Evolutionary conservation across 1,140 invertebrate genomes (phyloP).

Genomic region (Psilanteris sp.): DNA sequence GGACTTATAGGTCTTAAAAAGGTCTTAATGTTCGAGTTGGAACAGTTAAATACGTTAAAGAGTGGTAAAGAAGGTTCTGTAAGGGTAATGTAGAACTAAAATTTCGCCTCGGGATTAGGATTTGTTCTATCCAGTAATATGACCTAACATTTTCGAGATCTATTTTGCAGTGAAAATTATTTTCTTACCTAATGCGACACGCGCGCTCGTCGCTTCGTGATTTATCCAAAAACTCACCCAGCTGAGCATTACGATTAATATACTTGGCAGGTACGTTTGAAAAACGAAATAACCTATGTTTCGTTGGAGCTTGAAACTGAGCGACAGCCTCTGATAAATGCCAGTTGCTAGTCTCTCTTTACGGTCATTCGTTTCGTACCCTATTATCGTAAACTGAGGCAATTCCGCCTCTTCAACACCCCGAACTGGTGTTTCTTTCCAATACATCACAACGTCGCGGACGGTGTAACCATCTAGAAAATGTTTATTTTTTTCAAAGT

Average conservation of each 20-base stretch:
- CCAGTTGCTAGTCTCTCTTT: constrained; percentile 94
- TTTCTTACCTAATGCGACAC: constrained; percentile 86
- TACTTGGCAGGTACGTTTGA: constrained; percentile 90
- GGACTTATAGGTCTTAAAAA: too few relatives aligned
- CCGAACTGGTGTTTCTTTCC: constrained; percentile 92
- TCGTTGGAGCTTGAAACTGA: constrained; percentile 87
- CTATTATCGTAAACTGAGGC: constrained; percentile 96
- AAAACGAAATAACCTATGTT: constrained; percentile 92
- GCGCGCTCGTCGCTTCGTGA: constrained; percentile 89
- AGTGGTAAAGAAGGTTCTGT: too few relatives aligned
- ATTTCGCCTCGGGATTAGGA: too few relatives aligned
- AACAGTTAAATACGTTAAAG: too few relatives aligned
- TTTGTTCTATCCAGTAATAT: too few relatives aligned
- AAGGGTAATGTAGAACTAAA: too few relatives aligned
- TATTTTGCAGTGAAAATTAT: constrained; percentile 16
- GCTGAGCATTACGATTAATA: constrained; percentile 91
- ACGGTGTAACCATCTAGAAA: constrained; percentile 97
- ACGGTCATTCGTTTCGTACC: constrained; percentile 95
- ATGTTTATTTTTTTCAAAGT: constrained; percentile 22
- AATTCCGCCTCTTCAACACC: constrained; percentile 96
- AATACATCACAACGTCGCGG: constrained; percentile 98
- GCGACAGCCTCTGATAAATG: constrained; percentile 93
- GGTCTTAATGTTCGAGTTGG: too few relatives aligned
- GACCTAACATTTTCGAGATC: too few relatives aligned
- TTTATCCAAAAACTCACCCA: constrained; percentile 95